These are phyloP conservation scores for Palythoa grandis DNA, from an alignment of 92 coral and sea anemone genomes.

Conservation along the genomic window DNA sequence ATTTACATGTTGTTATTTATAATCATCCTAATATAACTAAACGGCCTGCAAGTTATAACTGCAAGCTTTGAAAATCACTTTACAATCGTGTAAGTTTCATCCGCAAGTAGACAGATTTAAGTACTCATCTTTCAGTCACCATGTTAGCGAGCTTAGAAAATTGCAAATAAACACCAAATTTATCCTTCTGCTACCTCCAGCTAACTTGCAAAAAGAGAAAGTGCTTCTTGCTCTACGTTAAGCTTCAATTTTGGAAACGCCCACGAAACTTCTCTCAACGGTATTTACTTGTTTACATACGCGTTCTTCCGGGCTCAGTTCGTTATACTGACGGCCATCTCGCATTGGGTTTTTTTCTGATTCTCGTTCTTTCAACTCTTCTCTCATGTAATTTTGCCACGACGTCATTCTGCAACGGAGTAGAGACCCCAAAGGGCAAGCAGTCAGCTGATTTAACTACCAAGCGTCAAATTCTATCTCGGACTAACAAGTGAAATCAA, in stretches of 20 bases:
- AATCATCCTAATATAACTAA: neutral
- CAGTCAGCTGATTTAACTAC: constrained; percentile 25
- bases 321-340: constrained; percentile 64
- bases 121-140: neutral
- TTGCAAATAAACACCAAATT: neutral
- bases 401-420: constrained; percentile 56
- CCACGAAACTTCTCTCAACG: constrained; percentile 47
- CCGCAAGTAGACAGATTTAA: neutral
- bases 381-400: constrained; percentile 75
- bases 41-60: neutral
- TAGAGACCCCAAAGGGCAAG: constrained; percentile 32
- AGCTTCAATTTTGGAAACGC: constrained; percentile 46
- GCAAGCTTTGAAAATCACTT: constrained; percentile 18
- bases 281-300: constrained; percentile 58
- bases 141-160: neutral
- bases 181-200: neutral
- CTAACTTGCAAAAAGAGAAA: neutral
- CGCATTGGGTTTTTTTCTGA: constrained; percentile 67
- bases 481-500: constrained; percentile 36
- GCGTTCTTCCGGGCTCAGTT: constrained; percentile 71
- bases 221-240: neutral
- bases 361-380: constrained; percentile 66
- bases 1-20: neutral
- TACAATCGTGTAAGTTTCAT: constrained; percentile 18
- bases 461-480: constrained; percentile 5